phyloP scores from a whole-genome alignment of 1,140 invertebrate species.

The Ceratina calcarata region DNA sequence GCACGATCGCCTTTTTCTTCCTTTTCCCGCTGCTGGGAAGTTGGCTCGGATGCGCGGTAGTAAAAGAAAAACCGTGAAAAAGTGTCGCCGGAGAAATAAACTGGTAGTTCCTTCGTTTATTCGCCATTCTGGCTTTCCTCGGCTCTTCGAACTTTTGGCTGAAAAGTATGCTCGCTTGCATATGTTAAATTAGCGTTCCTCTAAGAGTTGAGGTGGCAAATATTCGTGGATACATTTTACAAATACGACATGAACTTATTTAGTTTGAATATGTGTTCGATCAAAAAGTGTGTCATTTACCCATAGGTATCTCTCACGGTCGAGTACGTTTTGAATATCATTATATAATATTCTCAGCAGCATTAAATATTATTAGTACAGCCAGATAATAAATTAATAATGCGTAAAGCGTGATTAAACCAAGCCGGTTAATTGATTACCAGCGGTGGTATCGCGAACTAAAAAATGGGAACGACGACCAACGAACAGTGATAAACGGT shows the following conservation, averaged over 20 bases:
- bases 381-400: slow-evolving; percentile 48
- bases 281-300: neutral
- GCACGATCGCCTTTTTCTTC: slow-evolving; percentile 20
- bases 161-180: neutral
- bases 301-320: neutral
- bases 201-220: too few relatives aligned
- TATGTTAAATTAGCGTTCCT: neutral
- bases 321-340: slow-evolving; percentile 3
- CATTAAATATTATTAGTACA: slow-evolving; percentile 40
- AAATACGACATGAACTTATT: too few relatives aligned
- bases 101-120: slow-evolving; percentile 48
- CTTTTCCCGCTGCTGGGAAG: slow-evolving; percentile 15
- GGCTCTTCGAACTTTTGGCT: neutral
- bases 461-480: slow-evolving; percentile 27
- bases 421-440: slow-evolving; percentile 44
- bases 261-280: neutral
- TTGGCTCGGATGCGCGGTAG: slow-evolving; percentile 20
- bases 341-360: slow-evolving; percentile 40
- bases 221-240: too few relatives aligned
- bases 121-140: neutral
- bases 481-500: slow-evolving; percentile 37
- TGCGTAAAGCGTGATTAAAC: slow-evolving; percentile 44
- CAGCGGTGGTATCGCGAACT: slow-evolving; percentile 6
- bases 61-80: slow-evolving; percentile 53
- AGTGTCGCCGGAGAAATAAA: slow-evolving; percentile 52